Evolutionary conservation across 2,113 vertebrate genomes (phyloP).

Genomic region (Oxyruncus cristatus): DNA sequence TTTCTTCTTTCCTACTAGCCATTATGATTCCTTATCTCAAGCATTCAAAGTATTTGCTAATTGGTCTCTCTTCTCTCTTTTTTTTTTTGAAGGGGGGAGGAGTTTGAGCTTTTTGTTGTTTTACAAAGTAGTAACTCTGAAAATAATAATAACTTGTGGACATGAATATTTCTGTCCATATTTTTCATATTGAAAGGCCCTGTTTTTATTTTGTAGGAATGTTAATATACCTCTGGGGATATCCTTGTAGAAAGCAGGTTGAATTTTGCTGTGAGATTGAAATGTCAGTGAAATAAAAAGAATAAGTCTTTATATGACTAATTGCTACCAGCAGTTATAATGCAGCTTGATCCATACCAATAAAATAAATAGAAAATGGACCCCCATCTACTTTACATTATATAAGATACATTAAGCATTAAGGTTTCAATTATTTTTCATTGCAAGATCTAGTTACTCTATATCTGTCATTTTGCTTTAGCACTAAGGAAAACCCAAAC

Average conservation of each 20-base stretch:
- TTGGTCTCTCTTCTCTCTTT: slow-evolving; percentile 35
- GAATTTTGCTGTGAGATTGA: neutral
- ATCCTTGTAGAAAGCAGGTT: neutral
- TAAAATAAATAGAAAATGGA: neutral
- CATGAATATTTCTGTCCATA: neutral
- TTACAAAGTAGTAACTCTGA: neutral
- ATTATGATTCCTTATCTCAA: slow-evolving; percentile 60
- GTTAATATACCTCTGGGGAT: neutral
- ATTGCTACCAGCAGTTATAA: neutral
- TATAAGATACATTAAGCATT: neutral
- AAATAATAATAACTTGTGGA: neutral
- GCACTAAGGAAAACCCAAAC: neutral
- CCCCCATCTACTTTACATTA: neutral
- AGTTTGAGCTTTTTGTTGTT: neutral
- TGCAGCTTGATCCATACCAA: neutral
- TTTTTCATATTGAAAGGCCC: neutral
- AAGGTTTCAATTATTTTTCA: neutral
- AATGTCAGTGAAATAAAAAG: neutral
- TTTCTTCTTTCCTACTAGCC: slow-evolving; percentile 54
- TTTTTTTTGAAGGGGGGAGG: neutral
- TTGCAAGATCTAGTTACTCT: neutral
- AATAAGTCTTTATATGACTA: neutral
- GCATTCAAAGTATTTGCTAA: slow-evolving; percentile 62
- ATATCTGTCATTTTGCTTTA: neutral
- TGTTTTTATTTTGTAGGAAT: neutral